Evolutionary conservation across 2,888 invertebrate species (phyloP), one percentile per base, ranked within the genome.

Genomic region (Trissonchulus sp.): DNA sequence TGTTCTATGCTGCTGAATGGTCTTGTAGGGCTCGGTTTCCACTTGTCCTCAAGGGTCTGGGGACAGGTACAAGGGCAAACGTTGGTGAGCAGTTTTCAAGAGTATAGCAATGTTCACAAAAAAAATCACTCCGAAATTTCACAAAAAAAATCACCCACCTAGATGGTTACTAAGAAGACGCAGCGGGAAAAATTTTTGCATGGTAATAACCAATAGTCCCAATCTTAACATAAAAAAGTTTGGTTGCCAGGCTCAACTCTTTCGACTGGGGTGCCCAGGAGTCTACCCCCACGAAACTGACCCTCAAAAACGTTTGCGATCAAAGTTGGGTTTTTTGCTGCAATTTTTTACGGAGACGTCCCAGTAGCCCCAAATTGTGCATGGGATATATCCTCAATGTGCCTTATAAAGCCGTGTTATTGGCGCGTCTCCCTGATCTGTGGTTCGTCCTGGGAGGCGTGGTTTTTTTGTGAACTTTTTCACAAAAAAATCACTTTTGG

Each of bases 221-320:
- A 48, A 48, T 23, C 48, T 15, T 48, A 48, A 48, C 48, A 48
- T 48, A 48, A 15, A 15, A 15, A 48, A 48, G 48, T 48, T 48
- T 48, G 48, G 23, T 23, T 48, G 48, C 23, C 23, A 48, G 48
- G 48, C 48, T 48, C 48, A 48, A 48, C 48, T 48, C 48, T 23
- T 48, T 48, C 48, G 48, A 48, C 48, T 48, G 23, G 48, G 48
- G 48, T 48, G 23, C 48, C 23, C 48, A 48, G 23, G 23, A 48
- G 48, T 48, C 48, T 8, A 48, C 48, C 48, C 48, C 8, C 23
- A 8, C 48, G 8, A 48, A 48, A 48, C 48, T 48, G 48, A 48
- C 48, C 48, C 48, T 48, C 48, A 48, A 48, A 48, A 48, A 48
- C 48, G 48, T 48, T 48, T 48, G 48, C 48, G 48, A 48, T 48